phyloP scores from a whole-genome alignment of 2,888 invertebrate genomes.

The Agrilus cyanescens region DNA sequence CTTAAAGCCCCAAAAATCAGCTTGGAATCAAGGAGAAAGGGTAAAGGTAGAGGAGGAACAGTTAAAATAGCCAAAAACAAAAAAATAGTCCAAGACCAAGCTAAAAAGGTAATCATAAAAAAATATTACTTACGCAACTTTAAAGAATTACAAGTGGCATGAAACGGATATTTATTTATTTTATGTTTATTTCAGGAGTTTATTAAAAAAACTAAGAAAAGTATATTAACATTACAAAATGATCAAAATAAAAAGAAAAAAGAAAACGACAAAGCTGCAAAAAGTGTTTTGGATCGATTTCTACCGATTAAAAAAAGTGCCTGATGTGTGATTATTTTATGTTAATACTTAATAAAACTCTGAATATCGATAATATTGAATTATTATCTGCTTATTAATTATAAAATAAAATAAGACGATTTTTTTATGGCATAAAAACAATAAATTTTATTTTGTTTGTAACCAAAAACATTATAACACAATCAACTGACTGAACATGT shows the following conservation, averaged over 20 bases:
- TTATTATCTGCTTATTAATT: too few species aligned
- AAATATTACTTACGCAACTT: not conserved
- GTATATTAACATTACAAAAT: slow-evolving; percentile 30
- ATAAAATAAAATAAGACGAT: too few species aligned
- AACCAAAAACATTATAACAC: too few species aligned
- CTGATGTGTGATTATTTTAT: too few species aligned
- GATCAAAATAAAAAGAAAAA: slow-evolving; percentile 26
- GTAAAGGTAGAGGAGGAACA: slow-evolving; percentile 64
- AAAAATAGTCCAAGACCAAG: slow-evolving; percentile 60
- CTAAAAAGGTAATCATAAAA: slow-evolving; percentile 47
- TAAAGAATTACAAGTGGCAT: slow-evolving; percentile 10
- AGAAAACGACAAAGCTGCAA: slow-evolving; percentile 29
- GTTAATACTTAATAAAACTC: too few species aligned
- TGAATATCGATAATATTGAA: too few species aligned
- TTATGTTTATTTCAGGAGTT: slow-evolving; percentile 38
- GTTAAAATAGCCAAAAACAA: slow-evolving; percentile 61
- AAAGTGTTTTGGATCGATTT: slow-evolving; percentile 58
- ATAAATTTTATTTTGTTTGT: slow-evolving; percentile 1
- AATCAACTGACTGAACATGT: too few species aligned
- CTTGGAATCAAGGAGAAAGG: slow-evolving; percentile 62
- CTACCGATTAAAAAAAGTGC: slow-evolving; percentile 38
- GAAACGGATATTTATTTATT: not conserved
- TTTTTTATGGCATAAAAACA: slow-evolving; percentile 3
- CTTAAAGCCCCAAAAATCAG: slow-evolving; percentile 69
- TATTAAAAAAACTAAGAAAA: slow-evolving; percentile 36